Evolutionary conservation across 2,888 invertebrate genomes (phyloP).

Genomic region (Oxystoma pomonae): DNA sequence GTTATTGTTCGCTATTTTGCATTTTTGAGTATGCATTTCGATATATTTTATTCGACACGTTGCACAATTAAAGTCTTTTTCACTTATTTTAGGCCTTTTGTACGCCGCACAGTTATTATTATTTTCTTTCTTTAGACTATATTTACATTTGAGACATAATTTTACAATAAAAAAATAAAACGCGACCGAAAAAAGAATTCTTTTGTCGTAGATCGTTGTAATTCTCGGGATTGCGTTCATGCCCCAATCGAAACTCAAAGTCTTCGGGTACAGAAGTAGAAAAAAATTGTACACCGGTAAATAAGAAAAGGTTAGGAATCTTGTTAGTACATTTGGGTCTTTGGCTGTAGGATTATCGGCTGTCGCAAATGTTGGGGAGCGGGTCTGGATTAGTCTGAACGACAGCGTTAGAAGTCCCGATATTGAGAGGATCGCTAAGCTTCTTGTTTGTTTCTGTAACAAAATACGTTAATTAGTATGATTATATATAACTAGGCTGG

Average conservation of each 20-base stretch:
- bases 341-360: slow-evolving; percentile 97
- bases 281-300: slow-evolving; percentile 88
- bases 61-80: slow-evolving; percentile 47
- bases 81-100: slow-evolving; percentile 46
- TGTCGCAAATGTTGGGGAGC: slow-evolving; percentile 79
- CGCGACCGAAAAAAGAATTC: slow-evolving; percentile 71
- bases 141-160: slow-evolving; percentile 23
- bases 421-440: slow-evolving; percentile 63
- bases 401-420: slow-evolving; percentile 67
- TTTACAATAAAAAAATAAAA: slow-evolving; percentile 58
- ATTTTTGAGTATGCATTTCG: slow-evolving; percentile 61
- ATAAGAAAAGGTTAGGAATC: slow-evolving; percentile 86
- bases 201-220: slow-evolving; percentile 68
- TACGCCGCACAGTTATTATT: neutral
- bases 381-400: slow-evolving; percentile 70
- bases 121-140: slow-evolving; percentile 4
- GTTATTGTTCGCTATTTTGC: slow-evolving; percentile 69
- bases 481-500: too few relatives aligned
- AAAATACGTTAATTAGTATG: slow-evolving; percentile 27
- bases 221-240: slow-evolving; percentile 95
- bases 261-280: slow-evolving; percentile 80
- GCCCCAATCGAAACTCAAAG: slow-evolving; percentile 97
- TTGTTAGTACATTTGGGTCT: slow-evolving; percentile 71
- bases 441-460: slow-evolving; percentile 68
- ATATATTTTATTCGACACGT: neutral